Evolutionary conservation across 2,888 invertebrate genomes (phyloP).

Genomic region (Anarsia innoxiella): DNA sequence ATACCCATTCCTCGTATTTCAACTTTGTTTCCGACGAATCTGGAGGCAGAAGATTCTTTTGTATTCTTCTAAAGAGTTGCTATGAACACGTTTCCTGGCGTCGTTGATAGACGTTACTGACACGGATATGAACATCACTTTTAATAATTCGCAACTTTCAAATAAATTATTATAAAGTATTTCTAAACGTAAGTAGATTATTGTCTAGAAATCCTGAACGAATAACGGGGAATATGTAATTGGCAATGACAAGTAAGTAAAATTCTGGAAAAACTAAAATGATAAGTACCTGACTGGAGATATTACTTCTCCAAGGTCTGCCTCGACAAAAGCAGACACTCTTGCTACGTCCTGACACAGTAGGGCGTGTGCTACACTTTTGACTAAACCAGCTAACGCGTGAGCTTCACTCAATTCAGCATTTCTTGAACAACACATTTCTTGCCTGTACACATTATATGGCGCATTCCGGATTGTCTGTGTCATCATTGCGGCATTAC

Average conservation of each 20-base stretch:
- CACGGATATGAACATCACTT: too few relatives aligned
- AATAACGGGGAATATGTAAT: too few relatives aligned
- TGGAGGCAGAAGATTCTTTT: constrained; percentile 42
- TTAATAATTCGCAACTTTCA: too few relatives aligned
- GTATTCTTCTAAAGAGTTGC: too few relatives aligned
- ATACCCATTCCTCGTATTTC: constrained; percentile 65
- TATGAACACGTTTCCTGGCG: too few relatives aligned
- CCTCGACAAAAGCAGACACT: constrained; percentile 56
- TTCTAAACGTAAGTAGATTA: too few relatives aligned
- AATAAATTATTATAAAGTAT: too few relatives aligned
- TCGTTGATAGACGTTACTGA: too few relatives aligned
- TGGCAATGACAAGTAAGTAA: too few relatives aligned
- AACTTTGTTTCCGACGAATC: constrained; percentile 57
- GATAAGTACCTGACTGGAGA: constrained; percentile 63
- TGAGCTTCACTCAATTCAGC: constrained; percentile 64
- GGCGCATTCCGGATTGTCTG: constrained; percentile 46
- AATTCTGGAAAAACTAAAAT: too few relatives aligned
- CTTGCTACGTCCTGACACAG: constrained; percentile 51
- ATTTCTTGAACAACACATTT: constrained; percentile 35
- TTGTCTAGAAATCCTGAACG: too few relatives aligned
- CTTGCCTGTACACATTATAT: constrained; percentile 33
- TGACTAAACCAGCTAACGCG: constrained; percentile 54
- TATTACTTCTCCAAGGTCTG: constrained; percentile 48
- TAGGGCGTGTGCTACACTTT: constrained; percentile 50
- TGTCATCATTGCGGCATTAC: constrained; percentile 54